A percentile compares a stretch with the other conserved stretches of the same genome.
These are phyloP conservation scores for Drosophila algonquin DNA, from an alignment of 2,888 invertebrate species.

Conservation along the genomic window DNA sequence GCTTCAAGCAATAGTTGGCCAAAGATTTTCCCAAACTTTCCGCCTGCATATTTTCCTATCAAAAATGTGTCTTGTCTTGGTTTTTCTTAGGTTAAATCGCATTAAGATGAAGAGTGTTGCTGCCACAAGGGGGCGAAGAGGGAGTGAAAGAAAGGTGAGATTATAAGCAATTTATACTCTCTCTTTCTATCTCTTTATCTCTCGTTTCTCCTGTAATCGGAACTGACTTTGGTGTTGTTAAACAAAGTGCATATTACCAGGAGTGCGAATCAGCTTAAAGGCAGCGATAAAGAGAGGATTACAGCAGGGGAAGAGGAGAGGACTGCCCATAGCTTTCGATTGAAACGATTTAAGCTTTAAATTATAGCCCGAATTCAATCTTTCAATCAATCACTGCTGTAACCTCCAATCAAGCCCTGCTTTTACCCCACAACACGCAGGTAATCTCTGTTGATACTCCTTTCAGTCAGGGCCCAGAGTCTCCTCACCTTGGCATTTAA, in stretches of 20 bases:
- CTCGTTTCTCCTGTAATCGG: slow-evolving; percentile 25
- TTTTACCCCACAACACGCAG: slow-evolving; percentile 6
- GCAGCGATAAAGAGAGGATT: background rate
- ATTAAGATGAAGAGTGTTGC: slow-evolving; percentile 32
- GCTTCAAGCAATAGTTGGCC: slow-evolving; percentile 23
- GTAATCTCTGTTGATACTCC: slow-evolving; percentile 21
- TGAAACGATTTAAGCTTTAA: background rate
- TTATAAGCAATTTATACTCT: slow-evolving; percentile 51
- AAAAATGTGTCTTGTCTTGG: slow-evolving; percentile 10
- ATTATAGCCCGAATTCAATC: background rate
- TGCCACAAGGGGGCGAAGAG: background rate
- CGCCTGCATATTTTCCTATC: slow-evolving; percentile 14
- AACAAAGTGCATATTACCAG: background rate
- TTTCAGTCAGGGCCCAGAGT: background rate
- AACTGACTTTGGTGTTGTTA: slow-evolving; percentile 33
- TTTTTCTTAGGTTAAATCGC: slow-evolving; percentile 41
- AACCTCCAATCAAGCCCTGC: background rate
- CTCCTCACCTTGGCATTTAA: slow-evolving; percentile 35
- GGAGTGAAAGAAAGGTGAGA: background rate
- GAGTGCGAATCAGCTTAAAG: background rate
- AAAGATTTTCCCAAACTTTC: slow-evolving; percentile 12
- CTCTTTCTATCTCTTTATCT: slow-evolving; percentile 31
- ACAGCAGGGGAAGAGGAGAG: background rate
- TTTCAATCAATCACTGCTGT: background rate
- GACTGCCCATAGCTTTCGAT: too few relatives aligned